Evolutionary conservation across 2,888 invertebrate species (phyloP).

Genomic region (Slavum lentiscoides): DNA sequence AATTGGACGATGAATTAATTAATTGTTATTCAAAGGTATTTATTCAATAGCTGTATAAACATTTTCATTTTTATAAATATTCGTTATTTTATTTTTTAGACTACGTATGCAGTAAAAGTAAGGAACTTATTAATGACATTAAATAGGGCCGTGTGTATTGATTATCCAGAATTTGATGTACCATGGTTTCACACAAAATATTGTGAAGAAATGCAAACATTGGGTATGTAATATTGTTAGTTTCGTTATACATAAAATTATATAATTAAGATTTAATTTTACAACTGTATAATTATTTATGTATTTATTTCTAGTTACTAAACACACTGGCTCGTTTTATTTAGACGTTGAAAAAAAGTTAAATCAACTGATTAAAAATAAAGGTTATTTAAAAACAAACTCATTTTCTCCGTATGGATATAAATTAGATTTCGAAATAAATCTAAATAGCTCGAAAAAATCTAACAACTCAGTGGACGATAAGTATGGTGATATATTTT

Average conservation of each 20-base stretch:
- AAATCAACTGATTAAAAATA: conserved; percentile 57
- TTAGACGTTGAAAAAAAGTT: conserved; percentile 57
- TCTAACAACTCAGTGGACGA: neutral
- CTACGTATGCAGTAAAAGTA: conserved; percentile 64
- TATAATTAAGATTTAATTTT: neutral
- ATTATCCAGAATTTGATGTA: conserved; percentile 67
- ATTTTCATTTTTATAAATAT: neutral
- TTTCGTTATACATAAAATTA: conserved; percentile 25
- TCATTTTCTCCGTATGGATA: conserved; percentile 62
- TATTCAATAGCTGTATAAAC: neutral
- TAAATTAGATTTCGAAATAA: conserved; percentile 60
- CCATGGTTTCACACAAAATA: conserved; percentile 72
- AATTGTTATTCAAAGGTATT: conserved; percentile 47
- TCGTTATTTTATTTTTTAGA: conserved; percentile 58
- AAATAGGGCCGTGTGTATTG: conserved; percentile 68
- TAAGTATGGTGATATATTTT: conserved; percentile 18
- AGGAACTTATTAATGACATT: conserved; percentile 66
- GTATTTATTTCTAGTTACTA: conserved; percentile 54
- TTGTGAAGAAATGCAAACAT: conserved; percentile 63
- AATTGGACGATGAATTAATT: conserved; percentile 65
- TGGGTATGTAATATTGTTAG: conserved; percentile 58
- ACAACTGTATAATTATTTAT: neutral
- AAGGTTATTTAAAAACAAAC: conserved; percentile 58
- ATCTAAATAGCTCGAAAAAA: conserved; percentile 55
- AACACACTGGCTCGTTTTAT: conserved; percentile 55